Conservation (phyloP, 2,113 vertebrate genomes). For the Sminthopsis crassicaudata region DNA sequence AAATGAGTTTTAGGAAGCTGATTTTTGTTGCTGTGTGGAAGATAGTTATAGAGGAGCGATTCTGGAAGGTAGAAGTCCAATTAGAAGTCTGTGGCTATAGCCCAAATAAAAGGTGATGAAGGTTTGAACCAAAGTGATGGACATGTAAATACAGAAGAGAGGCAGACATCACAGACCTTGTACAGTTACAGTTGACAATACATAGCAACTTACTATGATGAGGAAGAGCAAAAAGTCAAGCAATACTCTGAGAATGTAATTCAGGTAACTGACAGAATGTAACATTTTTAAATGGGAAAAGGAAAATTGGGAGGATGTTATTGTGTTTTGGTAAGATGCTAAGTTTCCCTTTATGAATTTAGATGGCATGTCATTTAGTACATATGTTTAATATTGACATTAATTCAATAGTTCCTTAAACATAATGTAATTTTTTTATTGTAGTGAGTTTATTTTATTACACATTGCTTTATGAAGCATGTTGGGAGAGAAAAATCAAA, state of each 20-base stretch:
- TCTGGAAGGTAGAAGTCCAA: background rate
- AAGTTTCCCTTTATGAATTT: background rate
- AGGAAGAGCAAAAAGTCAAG: background rate
- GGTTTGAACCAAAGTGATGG: background rate
- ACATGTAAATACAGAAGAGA: background rate
- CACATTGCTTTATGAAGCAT: too few species aligned
- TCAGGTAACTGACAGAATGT: background rate
- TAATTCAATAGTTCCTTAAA: background rate
- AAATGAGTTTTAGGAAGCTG: background rate
- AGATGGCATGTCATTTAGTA: background rate
- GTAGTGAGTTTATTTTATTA: too few species aligned
- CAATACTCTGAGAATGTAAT: background rate
- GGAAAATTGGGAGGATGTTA: background rate
- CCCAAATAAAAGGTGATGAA: background rate
- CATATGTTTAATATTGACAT: background rate
- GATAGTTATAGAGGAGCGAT: background rate
- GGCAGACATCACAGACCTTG: background rate
- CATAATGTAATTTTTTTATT: background rate
- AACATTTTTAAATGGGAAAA: background rate
- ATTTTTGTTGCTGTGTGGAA: background rate
- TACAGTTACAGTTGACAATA: background rate
- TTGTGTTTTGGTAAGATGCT: too few species aligned
- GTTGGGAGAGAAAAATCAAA: too few species aligned
- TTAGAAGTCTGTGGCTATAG: background rate
- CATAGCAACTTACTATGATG: background rate